Evolutionary conservation across 2,888 invertebrate species (phyloP).

Genomic region (Leptinotarsa rubiginosa): DNA sequence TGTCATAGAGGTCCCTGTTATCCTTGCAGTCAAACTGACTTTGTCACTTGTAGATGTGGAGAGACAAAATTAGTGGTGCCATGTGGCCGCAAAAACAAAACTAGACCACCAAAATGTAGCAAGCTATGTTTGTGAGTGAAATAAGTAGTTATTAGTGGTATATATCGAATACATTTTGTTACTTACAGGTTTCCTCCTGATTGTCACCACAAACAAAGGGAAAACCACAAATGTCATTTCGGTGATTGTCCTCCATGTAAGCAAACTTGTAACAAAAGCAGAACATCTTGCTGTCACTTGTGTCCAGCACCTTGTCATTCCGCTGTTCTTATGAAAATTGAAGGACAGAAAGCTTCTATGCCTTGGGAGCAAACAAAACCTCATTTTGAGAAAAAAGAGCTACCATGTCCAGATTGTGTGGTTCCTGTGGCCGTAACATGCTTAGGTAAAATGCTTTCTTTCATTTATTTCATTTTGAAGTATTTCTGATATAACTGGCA

Average conservation of each 20-base stretch:
- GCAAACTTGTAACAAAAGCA: conserved; percentile 76
- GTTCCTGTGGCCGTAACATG: conserved; percentile 79
- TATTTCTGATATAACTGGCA: too few species aligned
- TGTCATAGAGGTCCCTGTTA: conserved; percentile 89
- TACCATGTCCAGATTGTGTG: conserved; percentile 80
- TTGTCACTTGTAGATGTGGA: conserved; percentile 85
- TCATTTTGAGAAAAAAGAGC: conserved; percentile 66
- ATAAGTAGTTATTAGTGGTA: too few species aligned
- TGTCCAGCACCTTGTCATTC: conserved; percentile 83
- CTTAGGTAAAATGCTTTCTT: conserved; percentile 65
- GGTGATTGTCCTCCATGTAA: conserved; percentile 86
- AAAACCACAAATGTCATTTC: conserved; percentile 84
- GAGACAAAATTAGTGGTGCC: conserved; percentile 82
- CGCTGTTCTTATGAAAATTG: conserved; percentile 75
- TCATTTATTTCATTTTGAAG: background rate
- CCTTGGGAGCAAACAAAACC: conserved; percentile 73
- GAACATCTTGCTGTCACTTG: conserved; percentile 73
- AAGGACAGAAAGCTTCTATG: conserved; percentile 71
- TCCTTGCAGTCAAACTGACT: conserved; percentile 80
- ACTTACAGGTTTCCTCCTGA: conserved; percentile 74
- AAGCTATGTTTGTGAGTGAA: conserved; percentile 75
- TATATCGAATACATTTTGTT: conserved; percentile 17
- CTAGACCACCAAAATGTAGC: conserved; percentile 83
- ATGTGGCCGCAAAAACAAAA: conserved; percentile 84
- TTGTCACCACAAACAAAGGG: conserved; percentile 84